A percentile compares a stretch with the other conserved stretches of the same genome.
phyloP scores from a whole-genome alignment of 1,140 invertebrate species.

The Mesaphorura yosii region DNA sequence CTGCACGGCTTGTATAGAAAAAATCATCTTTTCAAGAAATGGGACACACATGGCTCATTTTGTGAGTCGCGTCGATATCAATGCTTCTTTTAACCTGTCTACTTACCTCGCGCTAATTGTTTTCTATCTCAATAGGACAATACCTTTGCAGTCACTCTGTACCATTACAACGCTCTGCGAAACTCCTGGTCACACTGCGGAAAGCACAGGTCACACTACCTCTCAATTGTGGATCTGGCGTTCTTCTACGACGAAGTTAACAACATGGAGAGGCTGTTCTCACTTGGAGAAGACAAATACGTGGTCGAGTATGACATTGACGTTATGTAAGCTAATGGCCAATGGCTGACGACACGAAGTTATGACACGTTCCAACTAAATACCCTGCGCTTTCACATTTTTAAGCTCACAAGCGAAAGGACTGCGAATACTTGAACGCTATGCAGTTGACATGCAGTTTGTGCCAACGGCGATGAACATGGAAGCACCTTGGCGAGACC shows the following conservation, averaged over 20 bases:
- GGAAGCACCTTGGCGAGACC: background rate
- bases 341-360: background rate
- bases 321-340: conserved; percentile 37
- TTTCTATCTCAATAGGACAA: conserved; percentile 11
- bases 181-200: conserved; percentile 43
- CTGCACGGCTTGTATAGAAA: conserved; percentile 1
- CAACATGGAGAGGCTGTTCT: conserved; percentile 40
- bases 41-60: conserved; percentile 17
- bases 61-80: background rate
- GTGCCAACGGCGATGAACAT: conserved; percentile 13
- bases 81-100: background rate
- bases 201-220: conserved; percentile 46
- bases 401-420: too few relatives aligned
- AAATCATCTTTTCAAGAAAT: conserved; percentile 19
- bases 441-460: too few relatives aligned
- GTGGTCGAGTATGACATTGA: conserved; percentile 57
- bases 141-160: conserved; percentile 1
- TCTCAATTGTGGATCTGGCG: conserved; percentile 42
- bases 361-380: background rate
- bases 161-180: conserved; percentile 1
- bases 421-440: too few relatives aligned
- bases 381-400: too few relatives aligned
- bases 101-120: background rate
- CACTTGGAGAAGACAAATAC: conserved; percentile 47
- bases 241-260: conserved; percentile 36